Conservation (phyloP, 1,140 invertebrate genomes). For the Polypedilum pembai region DNA sequence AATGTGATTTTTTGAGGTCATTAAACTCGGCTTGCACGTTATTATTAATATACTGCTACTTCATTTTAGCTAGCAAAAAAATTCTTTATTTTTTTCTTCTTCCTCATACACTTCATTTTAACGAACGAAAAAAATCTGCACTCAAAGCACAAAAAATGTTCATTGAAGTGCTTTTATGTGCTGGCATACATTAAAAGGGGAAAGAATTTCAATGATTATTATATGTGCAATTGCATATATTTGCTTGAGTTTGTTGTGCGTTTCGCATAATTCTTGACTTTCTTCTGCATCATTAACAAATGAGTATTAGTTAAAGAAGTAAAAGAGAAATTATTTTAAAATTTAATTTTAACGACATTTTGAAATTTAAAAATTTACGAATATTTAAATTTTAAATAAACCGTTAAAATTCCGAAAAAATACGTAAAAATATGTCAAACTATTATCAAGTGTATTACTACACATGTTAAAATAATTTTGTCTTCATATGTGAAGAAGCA, state of each 20-base stretch:
- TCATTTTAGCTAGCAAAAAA: neutral
- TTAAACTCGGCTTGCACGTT: neutral
- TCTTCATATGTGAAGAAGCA: neutral
- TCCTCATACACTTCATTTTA: neutral
- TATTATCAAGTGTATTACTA: neutral
- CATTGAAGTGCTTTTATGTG: neutral
- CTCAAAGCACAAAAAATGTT: neutral
- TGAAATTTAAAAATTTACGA: no score
- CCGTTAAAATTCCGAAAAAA: no score
- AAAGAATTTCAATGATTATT: no score
- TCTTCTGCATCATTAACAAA: neutral
- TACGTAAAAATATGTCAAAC: no score
- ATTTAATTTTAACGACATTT: no score
- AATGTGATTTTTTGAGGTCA: neutral
- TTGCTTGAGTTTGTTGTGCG: neutral
- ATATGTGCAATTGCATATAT: neutral
- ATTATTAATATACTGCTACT: neutral
- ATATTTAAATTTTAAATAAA: no score
- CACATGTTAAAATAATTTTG: neutral
- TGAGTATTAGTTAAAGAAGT: no score
- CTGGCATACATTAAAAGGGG: neutral
- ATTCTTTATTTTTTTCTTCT: neutral
- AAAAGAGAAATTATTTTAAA: no score
- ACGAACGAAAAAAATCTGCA: slow-evolving; percentile 4
- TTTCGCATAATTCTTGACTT: no score